phyloP scores from a whole-genome alignment of 2,113 vertebrate species.

The Chaenocephalus aceratus region DNA sequence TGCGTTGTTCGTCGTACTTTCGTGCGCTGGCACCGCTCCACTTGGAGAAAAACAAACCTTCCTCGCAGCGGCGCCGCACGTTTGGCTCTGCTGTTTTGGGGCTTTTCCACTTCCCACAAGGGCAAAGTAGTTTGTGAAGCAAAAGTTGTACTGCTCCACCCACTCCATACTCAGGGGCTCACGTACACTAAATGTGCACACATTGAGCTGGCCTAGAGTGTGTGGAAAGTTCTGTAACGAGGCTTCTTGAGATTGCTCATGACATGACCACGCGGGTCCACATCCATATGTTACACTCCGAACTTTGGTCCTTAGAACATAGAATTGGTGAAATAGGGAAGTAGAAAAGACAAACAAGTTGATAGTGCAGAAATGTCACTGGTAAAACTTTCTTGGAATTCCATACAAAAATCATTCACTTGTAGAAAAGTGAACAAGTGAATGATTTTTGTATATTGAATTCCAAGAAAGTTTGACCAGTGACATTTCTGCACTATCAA shows the following conservation, averaged over 20 bases:
- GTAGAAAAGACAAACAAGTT: neutral
- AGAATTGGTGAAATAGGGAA: conserved; percentile 26
- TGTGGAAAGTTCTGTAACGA: conserved; percentile 49
- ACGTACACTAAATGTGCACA: conserved; percentile 34
- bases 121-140: conserved; percentile 53
- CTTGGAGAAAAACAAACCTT: conserved; percentile 39
- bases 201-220: conserved; percentile 21
- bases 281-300: conserved; percentile 4
- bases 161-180: conserved; percentile 43
- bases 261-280: conserved; percentile 49
- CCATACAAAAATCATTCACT: neutral
- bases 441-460: conserved; percentile 2
- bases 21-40: conserved; percentile 41
- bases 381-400: neutral
- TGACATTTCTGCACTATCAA: neutral
- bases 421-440: neutral
- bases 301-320: neutral
- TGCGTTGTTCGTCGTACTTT: conserved; percentile 41
- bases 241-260: conserved; percentile 51
- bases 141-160: conserved; percentile 56
- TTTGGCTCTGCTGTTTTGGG: conserved; percentile 52
- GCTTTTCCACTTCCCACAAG: conserved; percentile 54
- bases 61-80: conserved; percentile 24
- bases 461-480: neutral
- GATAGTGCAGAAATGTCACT: neutral